Evolutionary conservation across 23 tunicate species (phyloP), one percentile per base, ranked within the genome.

Genomic region (Ciona savignyi): DNA sequence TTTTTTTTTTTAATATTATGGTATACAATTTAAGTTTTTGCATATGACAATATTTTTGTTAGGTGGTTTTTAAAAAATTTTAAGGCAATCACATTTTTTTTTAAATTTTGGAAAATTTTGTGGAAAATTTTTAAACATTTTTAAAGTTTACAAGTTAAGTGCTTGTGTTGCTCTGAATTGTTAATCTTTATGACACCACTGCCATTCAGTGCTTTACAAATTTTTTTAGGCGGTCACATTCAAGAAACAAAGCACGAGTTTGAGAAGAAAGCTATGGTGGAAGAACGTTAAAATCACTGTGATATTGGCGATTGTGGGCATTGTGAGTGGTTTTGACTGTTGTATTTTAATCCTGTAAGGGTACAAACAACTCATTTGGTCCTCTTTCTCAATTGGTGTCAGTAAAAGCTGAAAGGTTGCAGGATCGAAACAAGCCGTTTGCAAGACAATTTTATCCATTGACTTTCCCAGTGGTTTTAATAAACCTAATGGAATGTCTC

Each of bases 251-350:
- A 88, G 96, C 76, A 82, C 96, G 1, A 77, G 35, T 70, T 35
- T 88, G 29, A 80, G 76, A 2, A 51, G 96, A 20, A 76, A 73
- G 35, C 42, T 88, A 34, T 70, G 80, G 61, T 88, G 96, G 84
- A 88, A 88, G 68, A 88, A 88, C 48, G 73, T 76, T 29, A 87
- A 81, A 75, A 24, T 76, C 22, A 76, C 69, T 1, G 68, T 83
- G 20, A 25, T 87, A 26, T 33, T 80, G 1, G 20, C 63, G 2
- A 28, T 87, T 21, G 64, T 76, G 42, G 86, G 66, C 19, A 34
- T 87, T 19, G 85, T 81, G 66, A 81, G 85, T 73, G 29, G 27
- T 42, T 49, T 63, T 63, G n/a, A n/a, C n/a, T n/a, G n/a, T n/a
- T n/a, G n/a, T n/a, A n/a, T n/a, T n/a, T n/a, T n/a, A n/a, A n/a